A percentile compares a stretch with the other conserved stretches of the same genome.
Evolutionary conservation across 1,140 invertebrate genomes (phyloP).

Genomic region (Penaeus chinensis): DNA sequence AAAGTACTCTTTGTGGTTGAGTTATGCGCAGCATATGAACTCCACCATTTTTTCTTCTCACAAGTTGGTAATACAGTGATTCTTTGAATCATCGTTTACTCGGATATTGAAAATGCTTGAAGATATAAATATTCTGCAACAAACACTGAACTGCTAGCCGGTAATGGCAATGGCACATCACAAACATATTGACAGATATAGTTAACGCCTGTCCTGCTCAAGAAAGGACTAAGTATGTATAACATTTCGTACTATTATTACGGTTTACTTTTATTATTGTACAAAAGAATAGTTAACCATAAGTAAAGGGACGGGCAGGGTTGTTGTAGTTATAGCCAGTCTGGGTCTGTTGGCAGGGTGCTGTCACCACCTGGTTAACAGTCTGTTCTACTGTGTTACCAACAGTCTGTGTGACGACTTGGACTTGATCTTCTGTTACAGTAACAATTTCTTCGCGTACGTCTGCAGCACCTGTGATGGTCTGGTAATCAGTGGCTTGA

Average conservation of each 20-base stretch:
- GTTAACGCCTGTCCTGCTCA: too few species aligned
- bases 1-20: too few species aligned
- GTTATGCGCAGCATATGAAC: too few species aligned
- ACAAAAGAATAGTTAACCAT: not conserved
- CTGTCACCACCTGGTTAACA: slow-evolving; percentile 35
- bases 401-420: slow-evolving; percentile 24
- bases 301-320: slow-evolving; percentile 42
- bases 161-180: slow-evolving; percentile 20
- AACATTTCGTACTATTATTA: not conserved
- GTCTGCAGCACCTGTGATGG: slow-evolving; percentile 38
- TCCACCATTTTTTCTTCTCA: too few species aligned
- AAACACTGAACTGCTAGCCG: slow-evolving; percentile 11
- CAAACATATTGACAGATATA: not conserved
- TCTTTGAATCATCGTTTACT: too few species aligned
- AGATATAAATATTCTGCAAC: not conserved
- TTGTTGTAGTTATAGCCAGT: slow-evolving; percentile 53
- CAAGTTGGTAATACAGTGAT: too few species aligned
- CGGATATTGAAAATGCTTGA: too few species aligned
- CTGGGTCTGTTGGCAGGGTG: slow-evolving; percentile 34
- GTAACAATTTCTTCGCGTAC: slow-evolving; percentile 38
- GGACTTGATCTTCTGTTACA: slow-evolving; percentile 30
- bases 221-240: not conserved
- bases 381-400: slow-evolving; percentile 44
- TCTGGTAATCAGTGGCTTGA: slow-evolving; percentile 47
- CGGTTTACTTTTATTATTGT: not conserved